These are phyloP conservation scores for Budorcas taxicolor DNA, from an alignment of 2,113 vertebrate genomes.

Conservation along the genomic window DNA sequence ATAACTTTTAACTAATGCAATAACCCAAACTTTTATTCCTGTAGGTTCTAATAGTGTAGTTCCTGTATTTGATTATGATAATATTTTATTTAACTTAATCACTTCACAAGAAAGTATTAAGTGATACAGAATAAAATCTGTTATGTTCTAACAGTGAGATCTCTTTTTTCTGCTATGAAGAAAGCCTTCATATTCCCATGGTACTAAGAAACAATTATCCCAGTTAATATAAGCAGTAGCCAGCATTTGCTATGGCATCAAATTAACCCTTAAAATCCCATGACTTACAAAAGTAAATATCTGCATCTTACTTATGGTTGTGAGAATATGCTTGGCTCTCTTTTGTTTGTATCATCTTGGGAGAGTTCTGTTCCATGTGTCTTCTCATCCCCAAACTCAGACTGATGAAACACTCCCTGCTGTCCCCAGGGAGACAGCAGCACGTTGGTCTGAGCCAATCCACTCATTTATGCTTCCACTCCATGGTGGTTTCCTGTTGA, in stretches of 20 bases:
- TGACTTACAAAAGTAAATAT: not conserved
- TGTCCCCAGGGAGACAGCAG: not conserved
- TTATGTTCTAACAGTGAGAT: not conserved
- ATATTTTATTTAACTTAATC: not conserved
- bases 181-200: not conserved
- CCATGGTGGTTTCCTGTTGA: not conserved
- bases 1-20: not conserved
- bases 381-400: not conserved
- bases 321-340: not conserved
- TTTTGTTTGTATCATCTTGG: not conserved
- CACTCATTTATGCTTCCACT: not conserved
- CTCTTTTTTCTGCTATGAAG: not conserved
- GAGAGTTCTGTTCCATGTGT: not conserved
- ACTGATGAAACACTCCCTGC: no score
- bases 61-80: not conserved
- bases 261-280: not conserved
- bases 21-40: not conserved
- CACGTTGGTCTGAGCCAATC: accelerated
- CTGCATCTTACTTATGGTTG: not conserved
- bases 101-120: not conserved
- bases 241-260: not conserved
- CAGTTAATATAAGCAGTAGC: not conserved
- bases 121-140: not conserved
- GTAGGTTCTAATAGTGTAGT: not conserved
- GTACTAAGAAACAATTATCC: not conserved